Evolutionary conservation across 1,140 invertebrate genomes (phyloP), one percentile per base, ranked within the genome.

Genomic region (Drosophila cardini): DNA sequence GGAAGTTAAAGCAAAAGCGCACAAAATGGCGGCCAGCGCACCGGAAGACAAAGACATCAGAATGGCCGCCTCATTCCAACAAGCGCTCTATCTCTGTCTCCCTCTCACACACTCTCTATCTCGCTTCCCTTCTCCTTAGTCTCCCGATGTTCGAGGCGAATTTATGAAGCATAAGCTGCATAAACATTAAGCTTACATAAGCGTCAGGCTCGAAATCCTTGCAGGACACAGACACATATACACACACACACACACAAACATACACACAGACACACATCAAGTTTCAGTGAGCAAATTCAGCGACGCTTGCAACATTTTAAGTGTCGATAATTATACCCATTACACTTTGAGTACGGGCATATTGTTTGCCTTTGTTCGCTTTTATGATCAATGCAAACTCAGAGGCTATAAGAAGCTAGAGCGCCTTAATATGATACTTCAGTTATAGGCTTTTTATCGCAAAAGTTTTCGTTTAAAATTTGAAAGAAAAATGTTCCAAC

Each of bases 111-210:
- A 4, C 21, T 26, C 5, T 26, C 0, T 5, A 26, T 4, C 55
- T 0, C 38, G n/a, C 40, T 10, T 4, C 11, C 16, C 6, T 11
- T 15, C 36, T 11, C 16, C 13, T 6, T 30, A 15, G 11, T 2
- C 16, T 61, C 8, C 7, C 40, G 11, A 11, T 9, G 36, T 13
- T 45, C 30, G 45, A 13, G 72, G 62, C 62, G 63, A 87, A 83
- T 87, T 87, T 87, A 87, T 87, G 80, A 89, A 87, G 84, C 84
- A 87, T 87, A 87, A 87, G 82, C 82, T 87, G 84, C 74, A 89
- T 89, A 80, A 87, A 89, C 84, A 87, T 87, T 87, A 80, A 87
- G 84, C 87, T 87, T 89, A 87, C 80, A 87, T 78, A 87, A 89
- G 78, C 84, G 76, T 77, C 70, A 65, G 71, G 58, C 58, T 58